These are phyloP conservation scores for Matsumyia berberina DNA, from an alignment of 2,888 invertebrate genomes.

Conservation along the genomic window DNA sequence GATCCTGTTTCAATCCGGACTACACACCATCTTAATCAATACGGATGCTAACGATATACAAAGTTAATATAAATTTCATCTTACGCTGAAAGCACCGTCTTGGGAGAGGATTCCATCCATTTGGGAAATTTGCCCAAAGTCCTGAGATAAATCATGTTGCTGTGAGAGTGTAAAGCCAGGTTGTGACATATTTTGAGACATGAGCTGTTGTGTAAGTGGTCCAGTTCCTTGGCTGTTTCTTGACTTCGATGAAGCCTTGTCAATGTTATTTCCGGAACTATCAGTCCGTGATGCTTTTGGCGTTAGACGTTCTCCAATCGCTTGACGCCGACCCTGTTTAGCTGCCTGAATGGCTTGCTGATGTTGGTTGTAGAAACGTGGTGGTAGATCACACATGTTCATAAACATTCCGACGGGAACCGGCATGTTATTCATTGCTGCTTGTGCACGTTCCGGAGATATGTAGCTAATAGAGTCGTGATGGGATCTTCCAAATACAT, in stretches of 20 bases:
- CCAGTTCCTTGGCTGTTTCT: constrained; percentile 85
- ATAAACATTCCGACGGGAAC: constrained; percentile 97
- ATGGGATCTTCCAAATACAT: constrained; percentile 90
- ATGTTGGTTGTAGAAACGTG: constrained; percentile 90
- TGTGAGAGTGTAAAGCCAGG: constrained; percentile 88
- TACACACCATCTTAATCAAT: too few relatives aligned
- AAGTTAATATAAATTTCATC: constrained; percentile 51
- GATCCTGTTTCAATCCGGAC: too few relatives aligned
- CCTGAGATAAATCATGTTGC: constrained; percentile 85
- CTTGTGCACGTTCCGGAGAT: constrained; percentile 92
- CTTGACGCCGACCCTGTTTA: constrained; percentile 83
- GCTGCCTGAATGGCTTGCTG: constrained; percentile 87
- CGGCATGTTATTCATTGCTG: constrained; percentile 91
- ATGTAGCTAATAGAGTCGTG: constrained; percentile 97
- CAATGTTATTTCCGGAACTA: constrained; percentile 31
- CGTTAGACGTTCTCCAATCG: constrained; percentile 79
- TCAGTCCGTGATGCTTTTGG: constrained; percentile 72
- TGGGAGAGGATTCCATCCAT: constrained; percentile 97
- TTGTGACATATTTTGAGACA: constrained; percentile 90
- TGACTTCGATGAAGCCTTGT: constrained; percentile 78
- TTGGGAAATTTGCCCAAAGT: constrained; percentile 88
- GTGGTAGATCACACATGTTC: constrained; percentile 93
- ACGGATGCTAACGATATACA: too few relatives aligned
- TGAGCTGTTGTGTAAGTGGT: constrained; percentile 91
- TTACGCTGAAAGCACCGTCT: constrained; percentile 85